phyloP scores from a whole-genome alignment of 2,113 vertebrate species.

The Nyctereutes procyonoides region DNA sequence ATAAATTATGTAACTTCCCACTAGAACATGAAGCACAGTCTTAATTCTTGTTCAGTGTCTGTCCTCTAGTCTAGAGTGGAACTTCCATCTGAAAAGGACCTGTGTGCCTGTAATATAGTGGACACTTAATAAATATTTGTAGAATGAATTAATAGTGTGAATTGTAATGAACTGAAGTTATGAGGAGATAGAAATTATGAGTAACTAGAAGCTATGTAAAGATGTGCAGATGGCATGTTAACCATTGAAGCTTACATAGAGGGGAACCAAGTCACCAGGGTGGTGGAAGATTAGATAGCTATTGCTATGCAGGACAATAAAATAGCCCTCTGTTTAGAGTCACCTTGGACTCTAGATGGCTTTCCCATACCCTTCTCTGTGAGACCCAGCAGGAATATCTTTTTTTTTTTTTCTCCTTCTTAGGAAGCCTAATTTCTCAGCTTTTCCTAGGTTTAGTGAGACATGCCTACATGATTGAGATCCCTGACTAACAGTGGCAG shows the following conservation, averaged over 20 bases:
- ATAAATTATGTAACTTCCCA: constrained; percentile 15
- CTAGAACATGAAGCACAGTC: neutral
- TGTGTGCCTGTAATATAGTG: constrained; percentile 9
- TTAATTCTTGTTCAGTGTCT: neutral
- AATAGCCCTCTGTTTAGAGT: neutral
- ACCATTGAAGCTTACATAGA: neutral
- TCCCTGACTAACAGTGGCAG: neutral
- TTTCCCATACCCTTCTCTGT: neutral
- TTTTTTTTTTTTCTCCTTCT: neutral
- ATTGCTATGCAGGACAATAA: neutral
- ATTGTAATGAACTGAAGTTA: constrained; percentile 21
- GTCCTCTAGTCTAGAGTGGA: constrained; percentile 33
- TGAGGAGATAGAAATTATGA: neutral
- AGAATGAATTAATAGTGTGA: neutral
- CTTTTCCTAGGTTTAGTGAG: neutral
- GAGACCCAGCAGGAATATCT: neutral
- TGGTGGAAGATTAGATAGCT: neutral
- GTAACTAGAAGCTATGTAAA: neutral
- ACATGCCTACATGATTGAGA: neutral
- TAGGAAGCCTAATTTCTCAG: neutral
- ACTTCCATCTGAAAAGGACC: constrained; percentile 22
- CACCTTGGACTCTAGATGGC: neutral
- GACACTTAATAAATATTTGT: constrained; percentile 29
- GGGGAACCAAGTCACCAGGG: neutral
- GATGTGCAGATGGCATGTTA: neutral